These are phyloP conservation scores for Sebastes kiyomatsui DNA, from an alignment of 2,797 vertebrate genomes.

Conservation along the genomic window DNA sequence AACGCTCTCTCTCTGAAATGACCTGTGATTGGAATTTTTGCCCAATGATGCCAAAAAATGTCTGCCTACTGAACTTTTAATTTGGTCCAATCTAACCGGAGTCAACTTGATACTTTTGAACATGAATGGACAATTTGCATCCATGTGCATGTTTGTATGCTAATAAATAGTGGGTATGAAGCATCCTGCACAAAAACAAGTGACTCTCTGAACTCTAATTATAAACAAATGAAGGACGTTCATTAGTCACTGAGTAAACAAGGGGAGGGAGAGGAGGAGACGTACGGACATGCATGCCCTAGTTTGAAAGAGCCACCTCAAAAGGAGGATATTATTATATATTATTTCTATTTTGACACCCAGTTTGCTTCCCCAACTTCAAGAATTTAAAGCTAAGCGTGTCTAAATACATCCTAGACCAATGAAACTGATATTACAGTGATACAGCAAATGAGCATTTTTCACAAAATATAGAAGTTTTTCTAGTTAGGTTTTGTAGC, in stretches of 20 bases:
- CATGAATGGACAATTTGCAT: neutral
- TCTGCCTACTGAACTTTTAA: neutral
- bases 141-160: neutral
- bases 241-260: conserved; percentile 50
- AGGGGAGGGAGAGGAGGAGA: neutral
- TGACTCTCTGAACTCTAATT: conserved; percentile 36
- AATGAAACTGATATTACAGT: neutral
- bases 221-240: conserved; percentile 35
- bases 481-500: neutral
- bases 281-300: neutral
- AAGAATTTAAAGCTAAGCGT: neutral
- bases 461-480: neutral
- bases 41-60: fast-evolving
- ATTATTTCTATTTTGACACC: neutral
- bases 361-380: neutral
- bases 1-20: too few relatives aligned
- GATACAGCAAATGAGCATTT: neutral
- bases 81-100: neutral
- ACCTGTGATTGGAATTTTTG: too few relatives aligned
- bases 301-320: neutral
- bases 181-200: conserved; percentile 22
- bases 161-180: neutral
- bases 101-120: neutral
- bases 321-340: neutral
- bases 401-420: neutral